A percentile compares a stretch with the other conserved stretches of the same genome.
phyloP scores from a whole-genome alignment of 2,888 invertebrate species.

The Pyrrhia umbra region DNA sequence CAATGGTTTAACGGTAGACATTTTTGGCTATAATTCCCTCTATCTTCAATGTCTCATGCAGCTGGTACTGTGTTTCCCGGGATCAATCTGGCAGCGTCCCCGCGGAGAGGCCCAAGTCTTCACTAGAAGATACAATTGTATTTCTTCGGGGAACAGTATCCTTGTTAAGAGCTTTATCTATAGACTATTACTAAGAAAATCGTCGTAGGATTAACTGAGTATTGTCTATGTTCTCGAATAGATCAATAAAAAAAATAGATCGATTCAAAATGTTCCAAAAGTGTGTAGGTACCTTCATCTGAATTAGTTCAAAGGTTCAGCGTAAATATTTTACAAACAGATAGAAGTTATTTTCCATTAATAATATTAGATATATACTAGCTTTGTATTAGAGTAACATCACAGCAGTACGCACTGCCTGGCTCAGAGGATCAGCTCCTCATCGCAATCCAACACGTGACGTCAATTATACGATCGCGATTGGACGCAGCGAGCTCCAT shows the following conservation, averaged over 20 bases:
- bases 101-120: conserved; percentile 22
- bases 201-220: too few relatives aligned
- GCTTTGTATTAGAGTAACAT: not conserved
- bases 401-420: not conserved
- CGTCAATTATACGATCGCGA: conserved; percentile 44
- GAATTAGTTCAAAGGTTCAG: not conserved
- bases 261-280: not conserved
- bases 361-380: too few relatives aligned
- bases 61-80: conserved; percentile 17
- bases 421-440: conserved; percentile 5
- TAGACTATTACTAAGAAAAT: not conserved
- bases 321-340: not conserved
- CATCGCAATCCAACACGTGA: conserved; percentile 21
- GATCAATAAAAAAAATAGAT: not conserved
- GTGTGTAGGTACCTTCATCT: not conserved
- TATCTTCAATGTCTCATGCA: conserved; percentile 25
- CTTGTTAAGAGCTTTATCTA: not conserved
- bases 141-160: conserved; percentile 10
- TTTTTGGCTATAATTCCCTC: not conserved
- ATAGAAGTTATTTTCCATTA: not conserved
- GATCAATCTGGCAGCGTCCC: conserved; percentile 29
- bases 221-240: too few relatives aligned
- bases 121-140: conserved; percentile 31
- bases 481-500: conserved; percentile 23
- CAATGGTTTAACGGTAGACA: not conserved